These are phyloP conservation scores for Onthophagus taurus DNA, from an alignment of 1,140 invertebrate species.

Conservation along the genomic window DNA sequence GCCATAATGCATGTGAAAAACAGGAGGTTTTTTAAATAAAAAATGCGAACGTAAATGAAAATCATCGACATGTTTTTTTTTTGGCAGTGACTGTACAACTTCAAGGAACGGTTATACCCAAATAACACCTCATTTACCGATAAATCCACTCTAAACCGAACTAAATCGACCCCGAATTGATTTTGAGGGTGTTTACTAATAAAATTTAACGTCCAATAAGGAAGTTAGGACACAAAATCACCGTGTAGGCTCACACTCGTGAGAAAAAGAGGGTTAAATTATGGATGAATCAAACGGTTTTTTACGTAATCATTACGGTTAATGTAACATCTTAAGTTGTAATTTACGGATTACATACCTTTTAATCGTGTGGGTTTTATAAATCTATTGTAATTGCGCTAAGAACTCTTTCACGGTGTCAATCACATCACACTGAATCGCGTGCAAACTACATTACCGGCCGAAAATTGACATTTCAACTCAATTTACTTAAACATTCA, in stretches of 20 bases:
- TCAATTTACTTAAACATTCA: no score
- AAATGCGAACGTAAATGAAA: slow-evolving; percentile 4
- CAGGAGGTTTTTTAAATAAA: slow-evolving; percentile 5
- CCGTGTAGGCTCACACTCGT: not conserved
- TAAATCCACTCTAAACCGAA: no score
- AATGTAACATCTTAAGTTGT: no score
- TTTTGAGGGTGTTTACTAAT: no score
- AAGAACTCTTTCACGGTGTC: slow-evolving; percentile 6
- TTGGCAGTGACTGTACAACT: slow-evolving; percentile 11
- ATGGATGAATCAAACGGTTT: slow-evolving; percentile 2
- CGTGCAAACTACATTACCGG: slow-evolving; percentile 4
- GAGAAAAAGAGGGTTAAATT: slow-evolving; percentile 1
- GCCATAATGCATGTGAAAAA: not conserved
- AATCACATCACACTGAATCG: slow-evolving; percentile 9
- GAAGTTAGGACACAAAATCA: not conserved
- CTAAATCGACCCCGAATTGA: no score
- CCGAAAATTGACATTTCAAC: not conserved
- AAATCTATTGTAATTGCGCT: slow-evolving; percentile 10
- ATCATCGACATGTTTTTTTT: slow-evolving; percentile 3
- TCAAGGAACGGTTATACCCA: slow-evolving; percentile 1
- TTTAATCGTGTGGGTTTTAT: slow-evolving; percentile 2
- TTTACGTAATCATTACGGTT: not conserved
- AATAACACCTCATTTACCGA: slow-evolving; percentile 6
- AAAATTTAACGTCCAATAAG: no score
- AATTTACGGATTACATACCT: slow-evolving; percentile 6